Evolutionary conservation across 1,140 invertebrate species (phyloP).

Genomic region (Ostrea denselamellosa): DNA sequence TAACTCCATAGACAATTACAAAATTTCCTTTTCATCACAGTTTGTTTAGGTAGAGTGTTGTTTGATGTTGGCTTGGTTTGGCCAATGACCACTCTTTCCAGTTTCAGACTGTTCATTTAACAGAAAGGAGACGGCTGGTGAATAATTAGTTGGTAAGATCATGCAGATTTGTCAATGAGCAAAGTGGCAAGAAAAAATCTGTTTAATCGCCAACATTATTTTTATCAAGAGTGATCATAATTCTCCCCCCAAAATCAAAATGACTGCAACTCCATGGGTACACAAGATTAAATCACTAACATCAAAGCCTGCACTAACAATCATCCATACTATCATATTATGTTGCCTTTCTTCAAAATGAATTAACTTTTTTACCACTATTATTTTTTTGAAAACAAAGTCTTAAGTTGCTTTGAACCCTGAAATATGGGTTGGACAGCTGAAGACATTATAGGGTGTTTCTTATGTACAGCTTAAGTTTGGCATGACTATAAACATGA

Average conservation of each 20-base stretch:
- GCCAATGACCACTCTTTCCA: slow-evolving; percentile 6
- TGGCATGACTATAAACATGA: slow-evolving; percentile 19
- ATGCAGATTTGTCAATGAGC: slow-evolving; percentile 22
- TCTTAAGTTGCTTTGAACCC: slow-evolving; percentile 25
- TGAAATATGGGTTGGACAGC: slow-evolving; percentile 37
- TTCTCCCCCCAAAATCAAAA: neutral
- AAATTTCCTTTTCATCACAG: neutral
- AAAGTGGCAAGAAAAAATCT: slow-evolving; percentile 29
- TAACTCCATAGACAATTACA: neutral
- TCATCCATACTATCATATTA: slow-evolving; percentile 32
- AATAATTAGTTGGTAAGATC: slow-evolving; percentile 36
- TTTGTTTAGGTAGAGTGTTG: slow-evolving; percentile 12
- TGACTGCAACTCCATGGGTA: slow-evolving; percentile 36
- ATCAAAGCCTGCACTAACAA: slow-evolving; percentile 30
- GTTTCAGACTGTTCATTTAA: neutral
- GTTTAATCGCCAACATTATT: slow-evolving; percentile 23
- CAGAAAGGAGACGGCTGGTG: neutral
- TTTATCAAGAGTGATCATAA: slow-evolving; percentile 43
- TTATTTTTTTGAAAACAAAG: slow-evolving; percentile 35
- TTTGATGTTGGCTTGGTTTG: neutral
- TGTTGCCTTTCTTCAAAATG: slow-evolving; percentile 4
- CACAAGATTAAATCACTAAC: slow-evolving; percentile 33
- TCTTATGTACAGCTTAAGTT: neutral
- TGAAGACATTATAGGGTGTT: slow-evolving; percentile 33
- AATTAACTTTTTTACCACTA: slow-evolving; percentile 13